Conservation (phyloP, 2,888 invertebrate species). For the Elmis aenea region DNA sequence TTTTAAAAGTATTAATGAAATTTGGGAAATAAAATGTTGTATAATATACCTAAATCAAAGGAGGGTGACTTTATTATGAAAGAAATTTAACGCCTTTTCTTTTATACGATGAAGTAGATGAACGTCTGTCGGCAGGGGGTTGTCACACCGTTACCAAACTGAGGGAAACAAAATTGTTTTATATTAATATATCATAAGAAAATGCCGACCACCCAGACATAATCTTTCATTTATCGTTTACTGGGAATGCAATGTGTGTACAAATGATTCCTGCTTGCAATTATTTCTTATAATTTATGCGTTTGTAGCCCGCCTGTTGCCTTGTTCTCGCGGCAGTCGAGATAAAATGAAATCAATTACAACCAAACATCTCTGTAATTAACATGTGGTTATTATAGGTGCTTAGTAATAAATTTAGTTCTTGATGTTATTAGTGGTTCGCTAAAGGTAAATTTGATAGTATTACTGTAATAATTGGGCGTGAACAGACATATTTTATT, state of each 20-base stretch:
- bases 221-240: conserved; percentile 8
- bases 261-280: conserved; percentile 18
- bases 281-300: conserved; percentile 27
- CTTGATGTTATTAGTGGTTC: conserved; percentile 8
- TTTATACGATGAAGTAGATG: conserved; percentile 8
- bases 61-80: too few relatives aligned
- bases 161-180: conserved; percentile 23
- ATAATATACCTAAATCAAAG: too few relatives aligned
- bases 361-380: conserved; percentile 19
- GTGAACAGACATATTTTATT: too few relatives aligned
- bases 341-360: conserved; percentile 22
- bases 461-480: too few relatives aligned
- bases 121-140: conserved; percentile 13
- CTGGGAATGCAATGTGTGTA: conserved; percentile 7
- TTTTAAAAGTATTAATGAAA: too few relatives aligned
- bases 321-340: conserved; percentile 18
- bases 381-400: conserved; percentile 14
- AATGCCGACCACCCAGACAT: conserved; percentile 15
- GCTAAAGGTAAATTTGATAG: too few relatives aligned
- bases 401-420: conserved; percentile 13
- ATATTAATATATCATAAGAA: conserved; percentile 24
- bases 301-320: conserved; percentile 18
- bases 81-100: conserved; percentile 14
- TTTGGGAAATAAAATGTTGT: too few relatives aligned
- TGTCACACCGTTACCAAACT: conserved; percentile 16